Base-by-base conservation (phyloP, 1,140 invertebrate species). In the Aphidius gifuensis region DNA sequence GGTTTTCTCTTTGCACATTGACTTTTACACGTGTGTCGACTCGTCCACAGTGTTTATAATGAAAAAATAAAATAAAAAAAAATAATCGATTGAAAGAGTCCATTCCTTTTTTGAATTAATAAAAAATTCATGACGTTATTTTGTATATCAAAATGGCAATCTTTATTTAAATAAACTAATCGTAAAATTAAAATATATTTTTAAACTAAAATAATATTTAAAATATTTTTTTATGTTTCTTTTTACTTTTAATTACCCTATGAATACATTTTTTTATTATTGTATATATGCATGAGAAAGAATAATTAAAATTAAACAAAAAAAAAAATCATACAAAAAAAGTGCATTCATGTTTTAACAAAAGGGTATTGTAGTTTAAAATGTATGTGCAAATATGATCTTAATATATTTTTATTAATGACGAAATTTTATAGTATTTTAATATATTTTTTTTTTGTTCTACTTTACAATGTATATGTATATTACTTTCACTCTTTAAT, bases 401-500 rank as follows among this genome's bases (percentile, higher is more conserved):
- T 58, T 59, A 54, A 60, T 62, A 54, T 71, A 72, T 69, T 71
- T 73, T 76, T 75, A 75, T 73, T 76, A 77, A 76, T 77, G 73
- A 72, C 65, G 71, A 73, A 66, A 64, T 61, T 53, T 32, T 32
- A 32, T 32, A 32, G 23, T 32, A 32, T 32, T 32, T 32, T 53
- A 58, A 62, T 59, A 62, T 55, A 69, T 66, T 74, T 71, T 68
- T 57, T 60, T 46, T 38, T 57, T 69, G 75, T 70, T 65, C 74
- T 67, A 77, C 73, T 76, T 77, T 70, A 64, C 68, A 54, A 60
- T 32, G 23, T 32, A 32, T 32, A 32, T 32, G 4, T 32, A 32
- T 32, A 3, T 32, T 60, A 77, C 75, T 77, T 77, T 77, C 75
- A 77, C 75, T 77, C 73, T 77, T 74, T 67, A 72, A 38, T 42